phyloP scores from a whole-genome alignment of 2,888 invertebrate species.

The Podabrus alpinus region DNA sequence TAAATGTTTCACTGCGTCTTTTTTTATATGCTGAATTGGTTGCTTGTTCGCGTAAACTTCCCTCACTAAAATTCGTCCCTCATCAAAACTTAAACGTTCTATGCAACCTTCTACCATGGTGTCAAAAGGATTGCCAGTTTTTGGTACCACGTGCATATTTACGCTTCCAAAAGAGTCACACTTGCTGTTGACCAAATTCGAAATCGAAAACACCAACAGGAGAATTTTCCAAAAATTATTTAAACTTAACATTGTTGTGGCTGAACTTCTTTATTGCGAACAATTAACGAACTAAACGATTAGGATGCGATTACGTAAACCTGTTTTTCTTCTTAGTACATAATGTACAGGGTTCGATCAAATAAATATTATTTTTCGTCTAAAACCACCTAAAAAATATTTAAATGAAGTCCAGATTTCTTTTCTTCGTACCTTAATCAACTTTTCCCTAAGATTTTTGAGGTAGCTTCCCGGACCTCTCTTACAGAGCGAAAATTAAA shows the following conservation, averaged over 20 bases:
- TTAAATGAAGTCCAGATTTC: too few relatives aligned
- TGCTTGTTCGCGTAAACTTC: neutral
- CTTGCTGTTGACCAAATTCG: neutral
- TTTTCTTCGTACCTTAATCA: too few relatives aligned
- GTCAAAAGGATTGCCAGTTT: neutral
- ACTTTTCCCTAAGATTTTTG: too few relatives aligned
- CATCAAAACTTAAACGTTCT: neutral
- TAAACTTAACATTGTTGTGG: neutral
- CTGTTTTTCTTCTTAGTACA: neutral
- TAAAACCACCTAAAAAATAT: too few relatives aligned
- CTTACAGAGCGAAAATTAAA: too few relatives aligned
- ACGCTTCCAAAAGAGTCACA: neutral
- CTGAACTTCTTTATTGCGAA: neutral
- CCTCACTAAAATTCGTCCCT: neutral
- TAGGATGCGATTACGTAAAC: neutral
- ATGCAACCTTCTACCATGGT: neutral
- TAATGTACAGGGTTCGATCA: neutral
- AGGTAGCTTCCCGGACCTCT: too few relatives aligned
- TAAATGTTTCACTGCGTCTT: conserved; percentile 1
- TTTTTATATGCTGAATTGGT: neutral
- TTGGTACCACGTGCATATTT: neutral
- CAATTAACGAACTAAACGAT: neutral
- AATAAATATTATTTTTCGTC: neutral
- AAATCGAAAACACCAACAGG: neutral
- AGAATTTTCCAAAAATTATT: too few relatives aligned